Evolutionary conservation across 2,113 vertebrate genomes (phyloP).

Genomic region (Paradisaea rubra): DNA sequence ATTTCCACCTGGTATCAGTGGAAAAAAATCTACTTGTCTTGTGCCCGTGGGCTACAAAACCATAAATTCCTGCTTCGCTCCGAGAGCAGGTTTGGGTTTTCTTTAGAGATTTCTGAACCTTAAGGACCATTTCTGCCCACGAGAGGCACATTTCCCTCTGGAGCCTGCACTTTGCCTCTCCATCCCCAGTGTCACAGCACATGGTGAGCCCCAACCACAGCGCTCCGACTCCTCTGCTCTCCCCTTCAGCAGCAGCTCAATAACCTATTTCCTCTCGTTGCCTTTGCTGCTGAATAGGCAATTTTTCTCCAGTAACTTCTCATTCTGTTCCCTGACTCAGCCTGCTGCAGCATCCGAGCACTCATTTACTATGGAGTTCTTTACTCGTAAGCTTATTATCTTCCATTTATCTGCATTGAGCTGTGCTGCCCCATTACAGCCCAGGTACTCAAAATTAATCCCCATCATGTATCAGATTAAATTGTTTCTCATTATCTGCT

Average conservation of each 20-base stretch:
- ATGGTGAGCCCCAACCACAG: not conserved
- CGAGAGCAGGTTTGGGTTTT: not conserved
- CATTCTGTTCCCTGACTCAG: not conserved
- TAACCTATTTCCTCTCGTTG: not conserved
- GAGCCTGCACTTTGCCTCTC: not conserved
- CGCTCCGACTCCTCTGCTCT: not conserved
- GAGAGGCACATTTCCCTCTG: not conserved
- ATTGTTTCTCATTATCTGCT: constrained; percentile 49
- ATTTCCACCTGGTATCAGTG: not conserved
- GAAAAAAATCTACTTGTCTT: not conserved
- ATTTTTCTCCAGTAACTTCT: not conserved
- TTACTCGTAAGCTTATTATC: constrained; percentile 2
- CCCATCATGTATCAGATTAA: constrained; percentile 39
- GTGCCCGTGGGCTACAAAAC: not conserved
- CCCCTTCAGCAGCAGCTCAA: not conserved
- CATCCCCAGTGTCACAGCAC: accelerated
- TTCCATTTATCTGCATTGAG: constrained; percentile 37
- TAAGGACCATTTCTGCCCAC: not conserved
- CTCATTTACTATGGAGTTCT: not conserved
- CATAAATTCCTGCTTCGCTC: not conserved
- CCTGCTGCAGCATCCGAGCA: not conserved
- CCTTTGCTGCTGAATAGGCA: not conserved
- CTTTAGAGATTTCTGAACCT: not conserved
- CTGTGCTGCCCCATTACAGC: not conserved
- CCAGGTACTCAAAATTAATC: constrained; percentile 50